A percentile compares a stretch with the other conserved stretches of the same genome.
phyloP scores from a whole-genome alignment of 2,113 vertebrate species.

The Melanocharis versteri region DNA sequence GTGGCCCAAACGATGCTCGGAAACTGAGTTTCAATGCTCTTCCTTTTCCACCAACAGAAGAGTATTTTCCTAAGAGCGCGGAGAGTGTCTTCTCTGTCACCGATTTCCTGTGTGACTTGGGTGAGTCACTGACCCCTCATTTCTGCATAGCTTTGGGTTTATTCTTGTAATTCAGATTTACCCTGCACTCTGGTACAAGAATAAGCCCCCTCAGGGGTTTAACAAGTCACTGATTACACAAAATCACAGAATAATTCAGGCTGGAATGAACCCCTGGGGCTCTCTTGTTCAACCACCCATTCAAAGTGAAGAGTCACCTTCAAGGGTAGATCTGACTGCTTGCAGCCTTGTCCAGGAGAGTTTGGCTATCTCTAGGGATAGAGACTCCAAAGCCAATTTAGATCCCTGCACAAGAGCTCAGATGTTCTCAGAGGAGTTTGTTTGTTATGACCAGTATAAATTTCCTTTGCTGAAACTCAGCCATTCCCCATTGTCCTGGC shows the following conservation, averaged over 20 bases:
- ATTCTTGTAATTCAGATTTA: neutral
- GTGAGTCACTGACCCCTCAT: neutral
- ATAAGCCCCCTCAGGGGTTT: neutral
- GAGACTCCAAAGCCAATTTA: neutral
- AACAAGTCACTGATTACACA: neutral
- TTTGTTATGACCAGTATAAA: neutral
- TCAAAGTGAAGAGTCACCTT: neutral
- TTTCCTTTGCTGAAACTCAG: neutral
- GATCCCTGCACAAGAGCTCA: neutral
- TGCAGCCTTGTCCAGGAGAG: neutral
- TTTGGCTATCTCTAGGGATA: neutral
- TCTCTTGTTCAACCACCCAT: neutral
- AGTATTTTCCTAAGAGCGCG: neutral
- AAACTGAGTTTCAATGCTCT: neutral
- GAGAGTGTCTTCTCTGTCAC: neutral
- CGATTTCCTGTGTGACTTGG: neutral
- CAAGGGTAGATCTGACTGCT: neutral
- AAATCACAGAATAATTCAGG: neutral
- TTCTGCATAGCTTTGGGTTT: neutral
- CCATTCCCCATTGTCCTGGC: neutral
- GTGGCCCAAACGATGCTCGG: neutral
- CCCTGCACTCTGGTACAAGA: neutral
- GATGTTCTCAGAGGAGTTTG: neutral
- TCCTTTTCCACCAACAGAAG: neutral
- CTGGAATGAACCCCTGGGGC: neutral